phyloP scores from a whole-genome alignment of 2,113 vertebrate species.

The Phoenicopterus ruber region DNA sequence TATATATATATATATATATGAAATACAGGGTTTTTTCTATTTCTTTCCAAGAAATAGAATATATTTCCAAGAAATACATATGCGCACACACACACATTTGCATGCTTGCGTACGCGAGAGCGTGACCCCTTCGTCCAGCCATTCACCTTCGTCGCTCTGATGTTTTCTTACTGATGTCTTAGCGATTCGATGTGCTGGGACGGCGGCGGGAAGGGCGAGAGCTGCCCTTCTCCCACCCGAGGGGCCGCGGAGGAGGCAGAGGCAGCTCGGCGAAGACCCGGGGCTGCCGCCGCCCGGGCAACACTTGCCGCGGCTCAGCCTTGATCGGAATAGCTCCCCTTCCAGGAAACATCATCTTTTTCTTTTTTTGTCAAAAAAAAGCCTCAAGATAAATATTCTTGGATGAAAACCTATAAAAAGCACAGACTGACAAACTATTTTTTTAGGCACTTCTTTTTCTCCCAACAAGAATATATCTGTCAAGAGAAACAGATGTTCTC shows the following conservation, averaged over 20 bases:
- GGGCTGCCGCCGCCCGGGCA: neutral
- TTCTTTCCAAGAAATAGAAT: no score
- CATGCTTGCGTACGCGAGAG: neutral
- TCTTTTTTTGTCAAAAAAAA: neutral
- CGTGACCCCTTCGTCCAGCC: neutral
- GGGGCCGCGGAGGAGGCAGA: neutral
- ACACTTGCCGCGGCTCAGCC: neutral
- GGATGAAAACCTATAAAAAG: slow-evolving; percentile 48
- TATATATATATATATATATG: neutral
- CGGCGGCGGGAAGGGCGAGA: rapidly evolving
- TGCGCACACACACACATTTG: neutral
- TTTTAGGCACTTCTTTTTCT: slow-evolving; percentile 53
- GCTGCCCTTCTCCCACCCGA: neutral
- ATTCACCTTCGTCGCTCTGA: neutral
- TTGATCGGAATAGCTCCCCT: neutral
- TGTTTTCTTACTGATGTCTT: neutral
- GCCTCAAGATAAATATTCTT: slow-evolving; percentile 37
- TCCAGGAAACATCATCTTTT: neutral
- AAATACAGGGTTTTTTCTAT: no score
- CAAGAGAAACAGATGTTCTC: slow-evolving; percentile 62
- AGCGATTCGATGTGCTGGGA: neutral
- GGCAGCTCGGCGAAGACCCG: neutral
- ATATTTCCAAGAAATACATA: no score
- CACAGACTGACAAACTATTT: slow-evolving; percentile 56
- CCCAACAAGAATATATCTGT: slow-evolving; percentile 62